Evolutionary conservation across 2,797 vertebrate genomes (phyloP), one percentile per base, ranked within the genome.

Genomic region (Fistularia commersonii): DNA sequence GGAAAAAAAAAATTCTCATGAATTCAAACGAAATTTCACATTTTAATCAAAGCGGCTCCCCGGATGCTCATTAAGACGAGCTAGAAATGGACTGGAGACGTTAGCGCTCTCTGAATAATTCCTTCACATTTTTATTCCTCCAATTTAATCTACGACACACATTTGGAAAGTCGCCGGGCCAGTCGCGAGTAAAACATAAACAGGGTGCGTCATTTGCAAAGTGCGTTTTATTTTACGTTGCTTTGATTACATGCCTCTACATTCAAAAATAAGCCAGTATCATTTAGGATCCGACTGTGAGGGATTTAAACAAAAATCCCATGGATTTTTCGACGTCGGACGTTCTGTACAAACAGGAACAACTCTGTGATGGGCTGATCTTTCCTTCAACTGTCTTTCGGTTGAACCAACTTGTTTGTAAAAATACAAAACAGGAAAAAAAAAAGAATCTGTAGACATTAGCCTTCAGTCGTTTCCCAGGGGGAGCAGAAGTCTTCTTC

Each of bases 161-260:
- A 81, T 71, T 68, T 64, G 39, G 23, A 72, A 73, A 31, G 36
- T 77, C 56, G 61, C 62, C 78, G 75, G 41, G 52, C 69, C 74
- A 66, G 64, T 54, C 73, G 12, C 56, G 88, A 87, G 78, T 79
- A 88, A 87, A 86, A 88, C 85, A 87, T 78, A 62, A 89, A 88
- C 78, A 85, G 76, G 42, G 69, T 72, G 54, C 66, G 45, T 88
- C 78, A 85, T 90, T 91, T 92, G 90, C 90, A 90, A 88, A 89
- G 86, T 90, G 90, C 90, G 72, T 74, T 92, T 92, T 90, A 91
- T 91, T 90, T 91, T 89, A 87, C 64, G 33, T 89, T 90, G 89
- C 90, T 82, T 90, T 89, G 87, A 83, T 90, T 91, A 91, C 88
- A 91, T 91, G 89, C 89, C 76, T 91, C 91, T 92, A 92, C 86